Evolutionary conservation across 2,797 vertebrate genomes (phyloP), one percentile per base, ranked within the genome.

Genomic region (Bradypodion pumilum): DNA sequence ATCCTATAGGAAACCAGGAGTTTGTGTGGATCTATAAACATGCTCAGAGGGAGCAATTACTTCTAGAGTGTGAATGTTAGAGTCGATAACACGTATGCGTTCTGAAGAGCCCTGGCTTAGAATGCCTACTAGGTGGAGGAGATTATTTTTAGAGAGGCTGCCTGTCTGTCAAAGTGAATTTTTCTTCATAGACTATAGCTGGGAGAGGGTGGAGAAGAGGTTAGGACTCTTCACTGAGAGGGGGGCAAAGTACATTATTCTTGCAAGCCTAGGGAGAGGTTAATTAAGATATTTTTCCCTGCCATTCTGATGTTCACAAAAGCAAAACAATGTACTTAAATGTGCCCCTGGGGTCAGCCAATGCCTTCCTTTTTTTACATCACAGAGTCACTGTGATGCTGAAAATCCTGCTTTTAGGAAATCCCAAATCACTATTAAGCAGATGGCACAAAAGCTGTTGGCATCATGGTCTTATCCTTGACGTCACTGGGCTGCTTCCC

Each of bases 271-370:
- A 90, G 87, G 90, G 87, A 59, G 83, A 60, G 79, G 87, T 92
- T 92, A 93, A 92, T 92, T 90, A 93, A 92, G 91, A 90, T 90
- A 91, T 85, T 92, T 89, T 77, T 79, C 90, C 40, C 68, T 92
- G 90, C 89, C 89, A 86, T 89, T 93, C 91, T 84, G 82, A 87
- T 93, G 89, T 86, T 91, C 89, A 83, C 27, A 32, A 81, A 88
- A 91, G 83, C 86, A 93, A 89, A 91, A 52, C 79, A 81, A 87
- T 90, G 89, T 80, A 89, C 15, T 91, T 91, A 85, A 88, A 85
- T 65, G 79, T 56, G 69, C 83, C 84, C 87, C 89, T 59, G 82
- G 69, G 84, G 81, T 63, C 86, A 88, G 56, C 46, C 59, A 3
- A 1, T 23, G 80, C 25, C 83, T 87, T 91, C 73, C 69, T 87